Conservation (phyloP, 2,113 vertebrate genomes). For the Ctenomys sociabilis region DNA sequence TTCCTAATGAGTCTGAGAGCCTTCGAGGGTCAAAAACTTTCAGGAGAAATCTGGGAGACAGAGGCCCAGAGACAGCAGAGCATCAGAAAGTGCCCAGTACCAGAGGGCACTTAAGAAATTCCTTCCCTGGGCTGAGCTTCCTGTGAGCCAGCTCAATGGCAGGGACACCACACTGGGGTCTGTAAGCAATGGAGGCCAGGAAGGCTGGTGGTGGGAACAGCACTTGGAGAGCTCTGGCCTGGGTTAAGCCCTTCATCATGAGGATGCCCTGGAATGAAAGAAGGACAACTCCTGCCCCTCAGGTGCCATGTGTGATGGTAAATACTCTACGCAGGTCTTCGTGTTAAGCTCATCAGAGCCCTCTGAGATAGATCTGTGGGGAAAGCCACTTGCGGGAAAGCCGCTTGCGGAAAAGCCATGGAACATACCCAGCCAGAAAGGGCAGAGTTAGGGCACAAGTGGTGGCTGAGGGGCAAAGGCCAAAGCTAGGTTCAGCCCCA, state of each 20-base stretch:
- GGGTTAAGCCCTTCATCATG: rapidly evolving
- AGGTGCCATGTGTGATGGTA: background rate
- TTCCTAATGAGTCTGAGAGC: background rate
- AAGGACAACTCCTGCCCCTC: rapidly evolving
- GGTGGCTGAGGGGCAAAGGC: background rate
- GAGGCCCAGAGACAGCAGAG: background rate
- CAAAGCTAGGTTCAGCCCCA: background rate
- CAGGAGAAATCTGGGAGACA: background rate
- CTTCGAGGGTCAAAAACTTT: background rate
- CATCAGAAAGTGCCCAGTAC: background rate
- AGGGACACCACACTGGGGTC: too few relatives aligned
- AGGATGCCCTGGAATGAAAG: rapidly evolving
- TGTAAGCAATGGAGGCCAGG: background rate
- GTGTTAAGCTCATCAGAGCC: background rate
- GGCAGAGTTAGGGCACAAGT: background rate
- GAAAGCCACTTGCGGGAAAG: background rate
- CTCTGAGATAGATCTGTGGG: background rate
- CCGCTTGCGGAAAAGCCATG: background rate
- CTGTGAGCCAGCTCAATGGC: background rate
- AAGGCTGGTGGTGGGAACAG: background rate
- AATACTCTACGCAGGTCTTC: background rate
- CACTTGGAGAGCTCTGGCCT: background rate
- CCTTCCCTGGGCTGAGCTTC: background rate
- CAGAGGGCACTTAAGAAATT: background rate
- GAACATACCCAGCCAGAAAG: background rate